Evolutionary conservation across 2,888 invertebrate genomes (phyloP).

Genomic region (Harpalus rufipes): DNA sequence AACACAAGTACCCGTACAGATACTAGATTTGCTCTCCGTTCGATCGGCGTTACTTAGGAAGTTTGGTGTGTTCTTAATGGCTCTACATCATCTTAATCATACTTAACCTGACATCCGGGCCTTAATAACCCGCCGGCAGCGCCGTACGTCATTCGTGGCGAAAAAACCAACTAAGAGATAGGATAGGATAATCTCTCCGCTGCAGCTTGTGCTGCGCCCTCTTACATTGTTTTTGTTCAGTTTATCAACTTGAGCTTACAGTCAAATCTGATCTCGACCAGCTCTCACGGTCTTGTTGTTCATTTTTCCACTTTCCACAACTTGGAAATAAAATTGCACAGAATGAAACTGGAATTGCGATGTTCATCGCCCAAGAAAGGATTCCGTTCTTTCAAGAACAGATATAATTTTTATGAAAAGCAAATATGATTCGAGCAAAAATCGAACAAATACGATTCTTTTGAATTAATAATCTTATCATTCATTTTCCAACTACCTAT

Average conservation of each 20-base stretch:
- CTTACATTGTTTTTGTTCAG: slow-evolving; percentile 43
- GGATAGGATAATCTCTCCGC: slow-evolving; percentile 49
- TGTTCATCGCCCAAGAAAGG: no score
- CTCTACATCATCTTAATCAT: slow-evolving; percentile 66
- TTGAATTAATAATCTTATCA: no score
- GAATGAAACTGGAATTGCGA: neutral
- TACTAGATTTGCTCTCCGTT: slow-evolving; percentile 4
- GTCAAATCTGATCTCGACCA: slow-evolving; percentile 53
- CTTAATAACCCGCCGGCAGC: slow-evolving; percentile 56
- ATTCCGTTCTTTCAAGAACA: no score
- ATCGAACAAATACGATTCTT: no score
- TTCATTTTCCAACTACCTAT: no score
- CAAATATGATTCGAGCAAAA: no score
- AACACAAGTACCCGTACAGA: neutral
- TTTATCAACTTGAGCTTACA: slow-evolving; percentile 57
- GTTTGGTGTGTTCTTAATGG: slow-evolving; percentile 64
- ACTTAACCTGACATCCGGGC: slow-evolving; percentile 63
- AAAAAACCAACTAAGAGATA: slow-evolving; percentile 51
- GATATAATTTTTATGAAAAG: no score
- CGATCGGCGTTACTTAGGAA: slow-evolving; percentile 52
- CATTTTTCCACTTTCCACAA: slow-evolving; percentile 28
- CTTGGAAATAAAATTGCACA: slow-evolving; percentile 32
- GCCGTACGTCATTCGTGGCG: slow-evolving; percentile 47
- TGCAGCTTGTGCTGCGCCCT: slow-evolving; percentile 22
- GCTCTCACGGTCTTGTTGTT: slow-evolving; percentile 30